Base-by-base conservation (phyloP, 2,888 invertebrate species). In the Lasioglossum vierecki region DNA sequence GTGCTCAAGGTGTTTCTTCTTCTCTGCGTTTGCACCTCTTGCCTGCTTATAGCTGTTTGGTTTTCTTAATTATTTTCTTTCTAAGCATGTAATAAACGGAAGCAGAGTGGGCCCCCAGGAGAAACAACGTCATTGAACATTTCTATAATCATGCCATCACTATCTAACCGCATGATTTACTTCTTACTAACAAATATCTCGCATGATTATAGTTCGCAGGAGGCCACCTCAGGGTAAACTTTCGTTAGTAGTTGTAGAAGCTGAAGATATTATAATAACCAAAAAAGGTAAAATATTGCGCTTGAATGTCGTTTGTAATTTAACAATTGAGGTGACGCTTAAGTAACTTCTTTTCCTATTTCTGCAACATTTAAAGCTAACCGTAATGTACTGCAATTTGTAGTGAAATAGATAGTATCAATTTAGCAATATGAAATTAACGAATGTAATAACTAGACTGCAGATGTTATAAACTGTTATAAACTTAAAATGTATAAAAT, bases 201-300 rank as follows among this genome's bases (percentile, higher is more conserved):
- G 93, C 93, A 93, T 93, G 92, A 91, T 95, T 95, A 91, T 95
- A 95, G 95, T 95, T 94, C 95, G 95, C 89, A 93, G 93, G 88
- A 94, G 93, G 91, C 93, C 93, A 82, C 93, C 95, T 68, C 94
- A 94, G 88, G 95, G 95, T 89, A 92, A 88, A 82, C 94, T 95
- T 85, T 88, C 85, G 84, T 90, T 95, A 91, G 93, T 94, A 91
- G 93, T 95, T 84, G 91, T 94, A 88, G 94, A 95, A 91, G 95
- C 95, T 79, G 95, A 94, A 92, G 93, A 94, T 87, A 92, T 95
- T 86, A 81, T 88, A 83, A 89, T 91, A 84, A 66, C 84, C 71
- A 92, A 91, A 80, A 92, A 92, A 94, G 93, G 92, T 93, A 95
- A 92, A 86, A 71, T 83, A 79, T 76, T 76, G 57, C 77, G 70